Evolutionary conservation across 2,888 invertebrate genomes (phyloP), one percentile per base, ranked within the genome.

Genomic region (Malacosoma neustria): DNA sequence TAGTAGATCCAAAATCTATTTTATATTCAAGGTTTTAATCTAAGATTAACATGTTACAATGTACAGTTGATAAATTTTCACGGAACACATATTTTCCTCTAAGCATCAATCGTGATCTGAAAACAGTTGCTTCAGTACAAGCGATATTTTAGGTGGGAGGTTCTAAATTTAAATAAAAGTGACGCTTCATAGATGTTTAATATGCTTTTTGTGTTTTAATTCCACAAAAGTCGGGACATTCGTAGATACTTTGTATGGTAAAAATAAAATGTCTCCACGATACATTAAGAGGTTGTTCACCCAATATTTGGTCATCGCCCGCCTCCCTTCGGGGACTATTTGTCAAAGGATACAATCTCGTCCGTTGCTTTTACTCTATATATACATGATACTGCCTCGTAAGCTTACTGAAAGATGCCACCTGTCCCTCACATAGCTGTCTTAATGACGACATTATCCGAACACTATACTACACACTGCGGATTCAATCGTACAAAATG

Each of bases 201-300:
- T 22, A 22, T 22, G 22, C 22, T 22, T 22, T 22, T 22, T 30
- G 30, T 30, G 30, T 14, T 11, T 35, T 30, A 14, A 33, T 7
- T 11, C 9, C 13, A 34, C 13, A 30, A 34, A 11, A 9, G 14
- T 6, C 29, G 45, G 53, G 48, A 57, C 55, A 61, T 53, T 53
- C 58, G 59, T 61, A 65, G 64, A 68, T 61, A 61, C 60, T 54
- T 45, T 55, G 62, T 59, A 65, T 71, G 73, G 77, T 82, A 82
- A 81, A 84, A 84, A 84, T 84, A 82, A 81, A 84, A 72, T 84
- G 81, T 84, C 84, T 74, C 80, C 73, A 66, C 63, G 55, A 60
- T 69, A 75, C 79, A 82, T 82, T 79, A 77, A 74, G 70, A 84
- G 84, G 84, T 84, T 80, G 72, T 84, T 84, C 80, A 84, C 84